Conservation (phyloP, 2,888 invertebrate genomes). For the Acleris cristana region DNA sequence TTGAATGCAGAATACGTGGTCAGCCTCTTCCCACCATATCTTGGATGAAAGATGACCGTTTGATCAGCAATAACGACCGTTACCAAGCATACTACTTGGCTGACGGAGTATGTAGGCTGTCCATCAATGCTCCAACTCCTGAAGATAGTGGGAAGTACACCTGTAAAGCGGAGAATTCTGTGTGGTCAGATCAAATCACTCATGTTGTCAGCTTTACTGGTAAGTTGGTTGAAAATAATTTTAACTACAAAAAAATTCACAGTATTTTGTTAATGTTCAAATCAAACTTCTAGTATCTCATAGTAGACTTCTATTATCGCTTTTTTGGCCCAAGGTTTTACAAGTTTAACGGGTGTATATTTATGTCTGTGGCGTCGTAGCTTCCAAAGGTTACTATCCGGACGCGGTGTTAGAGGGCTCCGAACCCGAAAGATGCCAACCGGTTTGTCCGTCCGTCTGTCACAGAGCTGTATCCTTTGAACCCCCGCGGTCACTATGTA, state of each 20-base stretch:
- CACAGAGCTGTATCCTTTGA: too few relatives aligned
- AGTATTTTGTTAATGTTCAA: too few relatives aligned
- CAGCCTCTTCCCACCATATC: constrained; percentile 88
- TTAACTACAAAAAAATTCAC: not conserved
- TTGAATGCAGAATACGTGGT: constrained; percentile 91
- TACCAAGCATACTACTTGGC: constrained; percentile 87
- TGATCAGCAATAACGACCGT: constrained; percentile 81
- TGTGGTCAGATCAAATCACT: constrained; percentile 89
- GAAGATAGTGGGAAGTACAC: constrained; percentile 90
- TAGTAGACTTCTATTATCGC: too few relatives aligned
- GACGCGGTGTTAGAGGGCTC: too few relatives aligned
- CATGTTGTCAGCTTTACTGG: constrained; percentile 88
- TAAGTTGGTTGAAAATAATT: constrained; percentile 50
- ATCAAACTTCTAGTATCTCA: too few relatives aligned
- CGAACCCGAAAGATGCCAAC: too few relatives aligned
- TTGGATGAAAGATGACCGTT: constrained; percentile 89
- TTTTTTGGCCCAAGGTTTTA: too few relatives aligned
- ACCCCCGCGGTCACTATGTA: too few relatives aligned
- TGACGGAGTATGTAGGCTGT: constrained; percentile 89
- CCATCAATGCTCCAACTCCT: constrained; percentile 86
- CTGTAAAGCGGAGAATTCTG: constrained; percentile 89
- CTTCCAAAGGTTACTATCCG: too few relatives aligned
- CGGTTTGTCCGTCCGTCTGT: too few relatives aligned
- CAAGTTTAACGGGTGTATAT: too few relatives aligned
- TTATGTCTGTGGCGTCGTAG: too few relatives aligned